Percentiles rank a stretch among this genome's conserved stretches.
Evolutionary conservation across 30 jellyfish, hydroid and myxozoan genomes (phyloP).

Genomic region (Pelagia noctiluca): DNA sequence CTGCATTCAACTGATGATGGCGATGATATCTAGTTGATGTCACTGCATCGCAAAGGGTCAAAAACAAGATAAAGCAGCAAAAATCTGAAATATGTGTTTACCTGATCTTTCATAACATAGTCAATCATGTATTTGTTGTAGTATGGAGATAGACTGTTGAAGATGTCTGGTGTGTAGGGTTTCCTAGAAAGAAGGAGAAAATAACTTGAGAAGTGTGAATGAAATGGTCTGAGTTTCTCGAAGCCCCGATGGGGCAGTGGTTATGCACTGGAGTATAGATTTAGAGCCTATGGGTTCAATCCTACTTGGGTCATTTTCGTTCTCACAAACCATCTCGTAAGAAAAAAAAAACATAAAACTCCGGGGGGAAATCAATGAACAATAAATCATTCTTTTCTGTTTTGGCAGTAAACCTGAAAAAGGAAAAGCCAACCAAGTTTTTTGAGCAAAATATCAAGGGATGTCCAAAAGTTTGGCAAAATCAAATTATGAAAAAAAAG

Average conservation of each 20-base stretch:
- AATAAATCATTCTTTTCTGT: too few species aligned
- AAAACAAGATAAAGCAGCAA: neutral
- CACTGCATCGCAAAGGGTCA: neutral
- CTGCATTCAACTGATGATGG: too few species aligned
- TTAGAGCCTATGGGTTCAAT: too few species aligned
- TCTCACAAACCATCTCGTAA: too few species aligned
- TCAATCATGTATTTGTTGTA: constrained; percentile 68
- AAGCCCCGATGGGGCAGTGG: too few species aligned
- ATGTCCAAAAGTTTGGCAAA: neutral
- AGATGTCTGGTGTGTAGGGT: constrained; percentile 80
- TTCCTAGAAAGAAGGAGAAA: constrained; percentile 28
- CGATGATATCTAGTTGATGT: too few species aligned
- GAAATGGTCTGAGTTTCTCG: too few species aligned
- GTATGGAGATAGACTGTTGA: constrained; percentile 65
- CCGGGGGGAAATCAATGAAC: too few species aligned
- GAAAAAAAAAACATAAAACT: too few species aligned
- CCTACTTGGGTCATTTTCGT: too few species aligned
- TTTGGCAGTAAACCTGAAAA: too few species aligned
- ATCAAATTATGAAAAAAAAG: neutral
- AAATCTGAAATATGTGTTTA: neutral
- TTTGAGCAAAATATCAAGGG: neutral
- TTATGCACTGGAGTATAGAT: neutral
- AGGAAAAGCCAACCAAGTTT: too few species aligned
- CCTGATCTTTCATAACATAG: constrained; percentile 56
- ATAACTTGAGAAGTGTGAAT: neutral